Base-by-base conservation (phyloP, 2,888 invertebrate genomes). In the Cephus pulcher region DNA sequence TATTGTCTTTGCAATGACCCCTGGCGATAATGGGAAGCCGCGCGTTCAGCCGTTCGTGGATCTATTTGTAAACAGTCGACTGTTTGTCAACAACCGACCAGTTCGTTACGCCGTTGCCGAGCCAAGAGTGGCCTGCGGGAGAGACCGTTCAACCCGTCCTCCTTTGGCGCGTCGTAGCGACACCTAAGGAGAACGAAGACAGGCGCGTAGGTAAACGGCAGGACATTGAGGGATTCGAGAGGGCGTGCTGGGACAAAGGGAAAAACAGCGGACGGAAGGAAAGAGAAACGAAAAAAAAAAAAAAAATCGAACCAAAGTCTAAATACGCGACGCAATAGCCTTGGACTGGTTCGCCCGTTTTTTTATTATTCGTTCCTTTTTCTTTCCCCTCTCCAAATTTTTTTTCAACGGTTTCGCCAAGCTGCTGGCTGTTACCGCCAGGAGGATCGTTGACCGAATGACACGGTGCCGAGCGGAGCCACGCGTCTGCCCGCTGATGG, bases 361-460 rank as follows among this genome's bases (percentile, higher is more conserved):
- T 34, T 6, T 74, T n/a, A 23, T 32, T 34, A 15, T 37, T 37
- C 1, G 4, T 15, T 37, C 3, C 70, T 12, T 30, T 70, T 70
- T 70, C 30, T 70, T 9, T 4, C 1, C 33, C 71, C 30, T 4
- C 23, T 0, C 30, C 70, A 12, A 0, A 1, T 33, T 33, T 70
- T 70, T 71, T 71, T 30, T 11, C 71, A 34, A 33, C 71, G 12
- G 3, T 71, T 71, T 71, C 71, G 23, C 71, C 32, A 33, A 12
- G 12, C 32, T 34, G 74, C 74, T 1, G 35, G 23, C 74, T 34
- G 30, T 23, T 74, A 23, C 34, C 74, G 74, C 71, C 23, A 34
- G 69, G 75, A 68, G 76, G 76, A 76, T 76, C 76, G 76, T 73
- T 76, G 76, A 76, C 76, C 76, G 76, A 76, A 69, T 73, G 76